Evolutionary conservation across 1,140 invertebrate species (phyloP).

Genomic region (Brachionus rubens): DNA sequence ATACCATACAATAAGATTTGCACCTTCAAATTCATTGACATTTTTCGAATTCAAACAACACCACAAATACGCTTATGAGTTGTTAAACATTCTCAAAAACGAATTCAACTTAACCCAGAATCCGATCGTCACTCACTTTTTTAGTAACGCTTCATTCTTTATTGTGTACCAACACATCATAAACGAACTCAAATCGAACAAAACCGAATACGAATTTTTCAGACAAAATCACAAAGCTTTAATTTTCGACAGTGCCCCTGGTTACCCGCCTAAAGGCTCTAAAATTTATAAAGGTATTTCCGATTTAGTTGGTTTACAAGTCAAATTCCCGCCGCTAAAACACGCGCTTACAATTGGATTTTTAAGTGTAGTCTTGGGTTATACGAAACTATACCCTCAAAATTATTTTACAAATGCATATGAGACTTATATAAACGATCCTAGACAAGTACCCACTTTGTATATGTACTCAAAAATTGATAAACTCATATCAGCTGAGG

Average conservation of each 20-base stretch:
- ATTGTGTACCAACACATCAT: conserved; percentile 38
- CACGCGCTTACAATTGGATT: background rate
- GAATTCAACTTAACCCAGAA: background rate
- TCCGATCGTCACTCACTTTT: conserved; percentile 3
- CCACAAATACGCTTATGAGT: conserved; percentile 6
- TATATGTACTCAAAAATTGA: conserved; percentile 35
- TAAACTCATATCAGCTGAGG: conserved; percentile 2
- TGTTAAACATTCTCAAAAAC: background rate
- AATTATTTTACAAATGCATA: conserved; percentile 17
- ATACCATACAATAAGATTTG: conserved; percentile 38
- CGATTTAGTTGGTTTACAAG: background rate
- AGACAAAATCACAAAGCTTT: background rate
- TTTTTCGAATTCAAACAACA: conserved; percentile 5
- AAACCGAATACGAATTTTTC: conserved; percentile 19
- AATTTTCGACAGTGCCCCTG: conserved; percentile 33
- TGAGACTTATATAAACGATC: conserved; percentile 9
- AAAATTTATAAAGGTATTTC: background rate
- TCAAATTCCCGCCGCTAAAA: background rate
- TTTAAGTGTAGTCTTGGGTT: background rate
- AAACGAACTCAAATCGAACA: background rate
- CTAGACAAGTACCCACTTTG: background rate
- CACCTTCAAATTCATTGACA: conserved; percentile 30
- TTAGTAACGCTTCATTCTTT: conserved; percentile 33
- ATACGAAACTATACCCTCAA: background rate
- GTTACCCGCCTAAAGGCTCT: background rate